Evolutionary conservation across 2,113 vertebrate species (phyloP), one percentile per base, ranked within the genome.

Genomic region (Circaetus cinerascens): DNA sequence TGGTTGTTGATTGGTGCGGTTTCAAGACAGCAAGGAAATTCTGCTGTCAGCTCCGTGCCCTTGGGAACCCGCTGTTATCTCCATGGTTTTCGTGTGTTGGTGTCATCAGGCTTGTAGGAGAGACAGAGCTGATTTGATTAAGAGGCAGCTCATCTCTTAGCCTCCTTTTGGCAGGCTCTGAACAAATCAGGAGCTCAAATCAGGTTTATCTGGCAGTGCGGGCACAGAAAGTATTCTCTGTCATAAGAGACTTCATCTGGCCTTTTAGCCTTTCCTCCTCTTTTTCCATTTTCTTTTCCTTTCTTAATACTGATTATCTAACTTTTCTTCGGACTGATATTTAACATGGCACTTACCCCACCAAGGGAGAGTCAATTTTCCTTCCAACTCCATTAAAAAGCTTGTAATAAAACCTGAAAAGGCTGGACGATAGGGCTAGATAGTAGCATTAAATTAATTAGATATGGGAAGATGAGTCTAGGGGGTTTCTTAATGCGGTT

Each of bases 371-470:
- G 68, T 94, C 59, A n/a, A 46, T 92, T 96, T 92, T 73, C 86
- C 69, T 95, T 80, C 89, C 59, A 87, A 56, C 68, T 90, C 92
- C 59, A 85, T 92, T 81, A 94, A 85, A 92, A 94, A 87, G 5
- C 48, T 84, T 34, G 40, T 73, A 90, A 87, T 68, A 87, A 86
- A 84, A 77, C 38, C 50, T 81, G 69, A 50, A 84, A 55, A 84
- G 25, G 59, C 30, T 63, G 48, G 82, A 50, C 1, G 4, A n/a
- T 10, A 40, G 59, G 60, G 74, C 74, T 81, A 41, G 92, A 88
- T 95, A 85, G 69, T 23, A 90, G 40, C 64, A 73, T 77, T 84
- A 90, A 40, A 81, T 96, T 92, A 92, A 94, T 90, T 81, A 85
- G 86, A 38, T 76, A 64, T 17, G 64, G 55, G 71, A 77, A 90